phyloP scores from a whole-genome alignment of 2,888 invertebrate genomes.

The Epinotia bilunana region DNA sequence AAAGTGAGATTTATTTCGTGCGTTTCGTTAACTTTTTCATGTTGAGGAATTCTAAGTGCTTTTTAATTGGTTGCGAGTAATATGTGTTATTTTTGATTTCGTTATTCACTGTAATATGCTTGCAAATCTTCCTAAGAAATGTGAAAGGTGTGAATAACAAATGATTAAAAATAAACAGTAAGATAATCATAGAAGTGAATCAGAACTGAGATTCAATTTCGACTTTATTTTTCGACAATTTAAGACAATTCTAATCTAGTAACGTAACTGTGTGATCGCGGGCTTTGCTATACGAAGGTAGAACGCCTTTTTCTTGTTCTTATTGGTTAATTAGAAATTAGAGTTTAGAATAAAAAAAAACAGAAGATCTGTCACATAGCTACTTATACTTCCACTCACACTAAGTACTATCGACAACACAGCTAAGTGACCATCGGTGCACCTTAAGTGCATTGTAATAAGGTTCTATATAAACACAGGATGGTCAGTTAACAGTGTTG shows the following conservation, averaged over 20 bases:
- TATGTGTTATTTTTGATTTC: conserved; percentile 19
- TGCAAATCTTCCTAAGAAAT: neutral
- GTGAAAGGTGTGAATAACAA: neutral
- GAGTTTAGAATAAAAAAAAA: too few relatives aligned
- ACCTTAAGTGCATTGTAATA: too few relatives aligned
- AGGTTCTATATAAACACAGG: too few relatives aligned
- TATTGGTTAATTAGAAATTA: too few relatives aligned
- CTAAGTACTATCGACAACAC: too few relatives aligned
- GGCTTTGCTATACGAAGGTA: too few relatives aligned
- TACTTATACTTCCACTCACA: too few relatives aligned
- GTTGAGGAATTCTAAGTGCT: conserved; percentile 38
- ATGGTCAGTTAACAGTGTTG: too few relatives aligned
- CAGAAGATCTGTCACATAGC: too few relatives aligned
- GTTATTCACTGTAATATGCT: conserved; percentile 7
- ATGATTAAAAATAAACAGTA: neutral
- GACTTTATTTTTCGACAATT: neutral
- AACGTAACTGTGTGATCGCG: neutral
- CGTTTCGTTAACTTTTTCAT: conserved; percentile 28
- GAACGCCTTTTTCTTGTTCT: too few relatives aligned
- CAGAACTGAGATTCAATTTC: neutral
- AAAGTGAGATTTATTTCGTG: conserved; percentile 34
- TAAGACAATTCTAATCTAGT: neutral
- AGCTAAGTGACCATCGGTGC: too few relatives aligned
- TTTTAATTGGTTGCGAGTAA: conserved; percentile 36
- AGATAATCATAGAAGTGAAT: neutral